Percentiles rank a stretch among this genome's conserved stretches.
Conservation (phyloP, 2,797 vertebrate genomes). For the Sparus aurata region DNA sequence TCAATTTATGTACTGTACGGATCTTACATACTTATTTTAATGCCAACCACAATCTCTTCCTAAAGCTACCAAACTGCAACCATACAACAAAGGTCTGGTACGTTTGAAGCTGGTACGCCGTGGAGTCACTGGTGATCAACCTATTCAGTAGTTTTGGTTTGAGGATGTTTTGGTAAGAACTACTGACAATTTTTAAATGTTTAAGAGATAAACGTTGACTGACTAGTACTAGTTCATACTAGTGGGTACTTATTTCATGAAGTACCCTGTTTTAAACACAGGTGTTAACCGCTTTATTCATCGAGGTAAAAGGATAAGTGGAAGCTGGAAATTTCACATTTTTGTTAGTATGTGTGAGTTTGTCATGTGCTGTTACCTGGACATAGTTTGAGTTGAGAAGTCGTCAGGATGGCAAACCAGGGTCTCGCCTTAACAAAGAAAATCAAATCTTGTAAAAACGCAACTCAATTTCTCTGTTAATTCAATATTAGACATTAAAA, state of each 20-base stretch:
- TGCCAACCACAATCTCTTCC: too few relatives aligned
- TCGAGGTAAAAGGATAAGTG: not conserved
- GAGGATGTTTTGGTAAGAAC: too few relatives aligned
- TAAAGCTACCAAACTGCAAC: too few relatives aligned
- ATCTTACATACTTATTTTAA: too few relatives aligned
- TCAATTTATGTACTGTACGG: too few relatives aligned
- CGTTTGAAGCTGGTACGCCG: too few relatives aligned
- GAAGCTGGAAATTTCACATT: not conserved
- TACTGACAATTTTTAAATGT: too few relatives aligned
- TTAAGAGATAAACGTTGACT: not conserved
- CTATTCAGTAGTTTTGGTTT: too few relatives aligned
- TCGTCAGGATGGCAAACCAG: constrained; percentile 76
- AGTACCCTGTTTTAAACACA: not conserved
- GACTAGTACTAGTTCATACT: not conserved
- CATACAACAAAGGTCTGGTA: too few relatives aligned
- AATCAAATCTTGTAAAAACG: not conserved
- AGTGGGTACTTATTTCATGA: too few relatives aligned
- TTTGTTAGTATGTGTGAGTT: not conserved
- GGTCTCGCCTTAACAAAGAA: constrained; percentile 60
- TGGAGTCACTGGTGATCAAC: too few relatives aligned
- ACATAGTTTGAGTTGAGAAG: constrained; percentile 81
- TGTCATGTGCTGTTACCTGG: constrained; percentile 60
- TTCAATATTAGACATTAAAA: not conserved
- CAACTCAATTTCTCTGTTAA: not conserved
- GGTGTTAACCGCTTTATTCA: not conserved